Evolutionary conservation across 2,113 vertebrate genomes (phyloP).

Genomic region (Scomber scombrus): DNA sequence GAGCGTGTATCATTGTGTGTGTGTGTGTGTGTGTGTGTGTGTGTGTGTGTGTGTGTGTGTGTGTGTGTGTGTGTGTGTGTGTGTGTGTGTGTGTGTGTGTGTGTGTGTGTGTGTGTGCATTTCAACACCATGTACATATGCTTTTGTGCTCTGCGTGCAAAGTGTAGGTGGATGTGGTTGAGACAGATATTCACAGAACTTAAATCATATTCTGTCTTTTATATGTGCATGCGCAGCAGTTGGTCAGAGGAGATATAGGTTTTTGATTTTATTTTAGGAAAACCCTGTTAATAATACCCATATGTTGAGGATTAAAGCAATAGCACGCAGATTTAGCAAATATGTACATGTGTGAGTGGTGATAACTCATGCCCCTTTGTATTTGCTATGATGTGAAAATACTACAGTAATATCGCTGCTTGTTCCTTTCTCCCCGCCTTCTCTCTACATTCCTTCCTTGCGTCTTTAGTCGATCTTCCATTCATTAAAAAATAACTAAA

Average conservation of each 20-base stretch:
- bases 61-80: slow-evolving; percentile 12
- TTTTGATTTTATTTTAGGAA: slow-evolving; percentile 63
- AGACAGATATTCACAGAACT: slow-evolving; percentile 63
- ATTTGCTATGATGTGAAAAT: slow-evolving; percentile 15
- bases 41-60: slow-evolving; percentile 5
- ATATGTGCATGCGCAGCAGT: slow-evolving; percentile 50
- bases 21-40: slow-evolving; percentile 31
- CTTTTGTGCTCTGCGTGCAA: slow-evolving; percentile 53
- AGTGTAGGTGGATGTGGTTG: slow-evolving; percentile 77
- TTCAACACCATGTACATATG: slow-evolving; percentile 42
- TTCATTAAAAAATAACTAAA: slow-evolving; percentile 23
- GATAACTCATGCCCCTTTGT: slow-evolving; percentile 38
- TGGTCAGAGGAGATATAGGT: slow-evolving; percentile 57
- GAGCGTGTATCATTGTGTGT: slow-evolving; percentile 13
- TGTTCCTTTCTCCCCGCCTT: background rate
- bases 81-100: slow-evolving; percentile 24
- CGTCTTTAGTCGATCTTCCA: slow-evolving; percentile 2
- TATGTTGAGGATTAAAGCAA: slow-evolving; percentile 59
- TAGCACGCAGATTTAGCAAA: slow-evolving; percentile 32
- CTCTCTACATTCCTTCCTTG: background rate
- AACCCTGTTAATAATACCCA: slow-evolving; percentile 59
- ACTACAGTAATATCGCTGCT: slow-evolving; percentile 4
- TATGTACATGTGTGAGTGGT: slow-evolving; percentile 44
- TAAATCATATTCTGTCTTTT: slow-evolving; percentile 66
- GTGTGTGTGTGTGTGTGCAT: slow-evolving; percentile 20